Conservation (phyloP, 2,113 vertebrate genomes). For the Gobiocypris rarus region DNA sequence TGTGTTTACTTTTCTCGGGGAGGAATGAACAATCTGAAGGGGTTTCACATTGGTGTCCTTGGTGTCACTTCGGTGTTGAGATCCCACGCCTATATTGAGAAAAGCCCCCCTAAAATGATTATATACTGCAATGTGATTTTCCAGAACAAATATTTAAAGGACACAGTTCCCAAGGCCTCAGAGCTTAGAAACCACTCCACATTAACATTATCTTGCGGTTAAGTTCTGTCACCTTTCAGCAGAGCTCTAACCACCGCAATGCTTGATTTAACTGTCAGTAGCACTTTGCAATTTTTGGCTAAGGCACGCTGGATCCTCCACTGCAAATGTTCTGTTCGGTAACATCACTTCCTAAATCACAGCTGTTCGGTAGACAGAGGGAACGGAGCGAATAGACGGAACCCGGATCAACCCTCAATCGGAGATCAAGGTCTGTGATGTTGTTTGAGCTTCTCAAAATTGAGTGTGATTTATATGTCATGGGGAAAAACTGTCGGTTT, state of each 20-base stretch:
- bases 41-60: constrained; percentile 22
- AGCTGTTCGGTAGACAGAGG: constrained; percentile 44
- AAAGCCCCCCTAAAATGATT: constrained; percentile 4
- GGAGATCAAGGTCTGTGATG: constrained; percentile 59
- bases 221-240: constrained; percentile 14
- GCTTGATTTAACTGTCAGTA: constrained; percentile 32
- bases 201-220: background rate
- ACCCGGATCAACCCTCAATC: constrained; percentile 15
- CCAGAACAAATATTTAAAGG: constrained; percentile 29
- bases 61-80: constrained; percentile 1
- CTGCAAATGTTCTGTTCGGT: constrained; percentile 23
- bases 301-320: background rate
- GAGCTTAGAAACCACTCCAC: constrained; percentile 1
- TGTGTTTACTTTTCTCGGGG: constrained; percentile 43
- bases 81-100: background rate
- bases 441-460: constrained; percentile 59
- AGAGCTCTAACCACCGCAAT: background rate
- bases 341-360: constrained; percentile 43
- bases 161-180: background rate
- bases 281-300: constrained; percentile 5
- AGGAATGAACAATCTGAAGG: too few relatives aligned
- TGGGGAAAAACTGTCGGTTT: constrained; percentile 65
- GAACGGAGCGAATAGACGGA: background rate
- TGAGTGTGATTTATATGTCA: constrained; percentile 64
- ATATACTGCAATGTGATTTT: background rate